A percentile compares a stretch with the other conserved stretches of the same genome.
phyloP scores from a whole-genome alignment of 2,113 vertebrate species.

The Pterocles orientalis region DNA sequence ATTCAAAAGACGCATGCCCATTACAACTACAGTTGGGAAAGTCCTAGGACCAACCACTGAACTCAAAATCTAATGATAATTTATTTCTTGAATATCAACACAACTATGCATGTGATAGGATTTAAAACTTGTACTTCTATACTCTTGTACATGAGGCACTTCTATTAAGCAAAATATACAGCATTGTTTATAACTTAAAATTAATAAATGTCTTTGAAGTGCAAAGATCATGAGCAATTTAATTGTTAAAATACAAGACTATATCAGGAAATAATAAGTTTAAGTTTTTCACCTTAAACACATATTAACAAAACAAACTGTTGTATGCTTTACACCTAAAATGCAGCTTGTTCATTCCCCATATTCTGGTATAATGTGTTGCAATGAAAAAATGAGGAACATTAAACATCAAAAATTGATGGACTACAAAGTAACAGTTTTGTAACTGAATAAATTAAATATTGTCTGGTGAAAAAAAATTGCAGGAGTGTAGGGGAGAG shows the following conservation, averaged over 20 bases:
- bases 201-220: neutral
- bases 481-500: neutral
- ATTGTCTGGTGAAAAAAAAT: neutral
- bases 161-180: neutral
- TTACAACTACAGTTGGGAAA: neutral
- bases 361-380: constrained; percentile 17
- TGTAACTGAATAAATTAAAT: neutral
- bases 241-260: neutral
- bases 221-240: neutral
- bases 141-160: neutral
- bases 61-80: neutral
- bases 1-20: neutral
- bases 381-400: neutral
- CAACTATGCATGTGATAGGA: neutral
- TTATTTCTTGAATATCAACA: neutral
- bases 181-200: neutral
- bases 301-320: neutral
- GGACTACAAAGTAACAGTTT: neutral
- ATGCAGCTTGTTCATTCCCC: neutral
- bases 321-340: neutral
- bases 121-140: neutral
- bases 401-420: neutral
- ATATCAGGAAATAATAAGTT: neutral
- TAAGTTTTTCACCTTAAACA: neutral
- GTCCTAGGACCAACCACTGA: neutral